Evolutionary conservation across 2,888 invertebrate genomes (phyloP).

Genomic region (Epiblema foenella): DNA sequence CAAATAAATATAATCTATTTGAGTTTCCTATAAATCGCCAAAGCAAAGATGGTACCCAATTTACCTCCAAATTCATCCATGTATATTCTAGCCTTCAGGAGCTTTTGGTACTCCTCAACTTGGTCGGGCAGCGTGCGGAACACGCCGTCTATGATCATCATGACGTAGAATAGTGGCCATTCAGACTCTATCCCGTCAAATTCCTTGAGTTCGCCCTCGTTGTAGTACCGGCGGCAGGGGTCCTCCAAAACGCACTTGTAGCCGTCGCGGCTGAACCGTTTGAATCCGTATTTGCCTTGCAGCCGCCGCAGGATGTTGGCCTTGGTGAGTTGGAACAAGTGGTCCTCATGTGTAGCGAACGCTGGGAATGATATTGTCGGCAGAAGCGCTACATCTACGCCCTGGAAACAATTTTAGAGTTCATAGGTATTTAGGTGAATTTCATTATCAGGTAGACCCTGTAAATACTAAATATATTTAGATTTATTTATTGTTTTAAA

Average conservation of each 20-base stretch:
- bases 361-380: slow-evolving; percentile 98
- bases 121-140: slow-evolving; percentile 94
- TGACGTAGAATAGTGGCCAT: slow-evolving; percentile 98
- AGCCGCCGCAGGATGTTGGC: slow-evolving; percentile 92
- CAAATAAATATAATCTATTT: slow-evolving; percentile 25
- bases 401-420: slow-evolving; percentile 81
- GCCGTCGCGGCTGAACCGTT: slow-evolving; percentile 97
- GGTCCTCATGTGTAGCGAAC: slow-evolving; percentile 98
- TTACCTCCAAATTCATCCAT: slow-evolving; percentile 92
- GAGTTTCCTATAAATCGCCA: not conserved
- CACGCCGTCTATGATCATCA: slow-evolving; percentile 98
- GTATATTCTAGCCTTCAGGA: slow-evolving; percentile 92
- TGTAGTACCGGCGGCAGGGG: slow-evolving; percentile 90
- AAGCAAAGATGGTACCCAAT: not conserved
- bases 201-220: slow-evolving; percentile 96
- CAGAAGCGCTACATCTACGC: slow-evolving; percentile 96
- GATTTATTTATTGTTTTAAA: too few species aligned
- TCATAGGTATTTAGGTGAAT: too few species aligned
- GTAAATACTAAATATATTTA: too few species aligned
- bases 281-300: slow-evolving; percentile 96
- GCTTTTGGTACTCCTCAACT: slow-evolving; percentile 95
- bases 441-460: too few species aligned
- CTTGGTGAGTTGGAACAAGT: slow-evolving; percentile 94
- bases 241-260: slow-evolving; percentile 96
- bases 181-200: slow-evolving; percentile 99